Percentiles rank a stretch among this genome's conserved stretches.
Conservation (phyloP, 64 coral and sea anemone species). For the Dendronephthya gigantea region DNA sequence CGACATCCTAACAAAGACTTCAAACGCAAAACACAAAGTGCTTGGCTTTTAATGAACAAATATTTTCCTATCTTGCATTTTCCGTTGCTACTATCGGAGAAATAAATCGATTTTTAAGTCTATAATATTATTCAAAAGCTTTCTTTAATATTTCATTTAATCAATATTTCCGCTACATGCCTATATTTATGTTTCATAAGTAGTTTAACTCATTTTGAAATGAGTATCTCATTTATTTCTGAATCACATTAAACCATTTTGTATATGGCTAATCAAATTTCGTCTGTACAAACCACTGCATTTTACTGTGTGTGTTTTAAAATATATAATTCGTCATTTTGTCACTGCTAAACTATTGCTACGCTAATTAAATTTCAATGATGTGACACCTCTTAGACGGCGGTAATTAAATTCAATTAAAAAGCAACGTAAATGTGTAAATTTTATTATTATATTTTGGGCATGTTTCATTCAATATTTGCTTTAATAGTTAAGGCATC, state of each 20-base stretch:
- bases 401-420: slow-evolving; percentile 27
- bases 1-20: not conserved
- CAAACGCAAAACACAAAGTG: not conserved
- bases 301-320: not conserved
- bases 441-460: slow-evolving; percentile 24
- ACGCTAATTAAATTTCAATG: slow-evolving; percentile 23
- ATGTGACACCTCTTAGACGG: slow-evolving; percentile 26
- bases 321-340: slow-evolving; percentile 20
- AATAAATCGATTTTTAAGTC: not conserved
- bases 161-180: not conserved
- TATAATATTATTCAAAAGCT: not conserved
- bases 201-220: not conserved
- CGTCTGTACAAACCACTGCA: not conserved
- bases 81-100: not conserved
- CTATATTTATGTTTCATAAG: not conserved
- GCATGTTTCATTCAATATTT: slow-evolving; percentile 21
- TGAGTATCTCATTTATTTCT: not conserved
- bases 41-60: not conserved
- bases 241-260: not conserved
- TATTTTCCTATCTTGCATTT: not conserved
- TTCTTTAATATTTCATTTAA: not conserved
- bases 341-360: slow-evolving; percentile 1
- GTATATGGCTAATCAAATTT: not conserved
- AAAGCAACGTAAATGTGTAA: slow-evolving; percentile 27
- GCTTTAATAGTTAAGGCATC: not conserved